phyloP scores from a whole-genome alignment of 2,113 vertebrate genomes.

The human (Homo sapiens) region GRCh38 chr5:126056001-126056500 shows the following conservation, averaged over 20 bases:
- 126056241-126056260: neutral
- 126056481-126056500: neutral
- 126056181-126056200: neutral
- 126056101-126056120: constrained; percentile 20
- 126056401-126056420: constrained; percentile 28
- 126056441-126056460: constrained; percentile 40
- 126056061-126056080: neutral
- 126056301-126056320: neutral
- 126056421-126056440: constrained; percentile 10
- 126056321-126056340: neutral
- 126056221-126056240: neutral
- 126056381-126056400: constrained; percentile 5
- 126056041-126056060: neutral
- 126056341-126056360: constrained; percentile 1
- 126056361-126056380: constrained; percentile 11
- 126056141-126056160: neutral
- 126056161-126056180: neutral
- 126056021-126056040: neutral
- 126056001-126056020: neutral
- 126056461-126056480: constrained; percentile 9
- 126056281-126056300: neutral
- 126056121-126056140: neutral
- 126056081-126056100: neutral
- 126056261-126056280: neutral
- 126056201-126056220: neutral